Evolutionary conservation across 2,888 invertebrate species (phyloP).

Genomic region (Amaurobius ferox): DNA sequence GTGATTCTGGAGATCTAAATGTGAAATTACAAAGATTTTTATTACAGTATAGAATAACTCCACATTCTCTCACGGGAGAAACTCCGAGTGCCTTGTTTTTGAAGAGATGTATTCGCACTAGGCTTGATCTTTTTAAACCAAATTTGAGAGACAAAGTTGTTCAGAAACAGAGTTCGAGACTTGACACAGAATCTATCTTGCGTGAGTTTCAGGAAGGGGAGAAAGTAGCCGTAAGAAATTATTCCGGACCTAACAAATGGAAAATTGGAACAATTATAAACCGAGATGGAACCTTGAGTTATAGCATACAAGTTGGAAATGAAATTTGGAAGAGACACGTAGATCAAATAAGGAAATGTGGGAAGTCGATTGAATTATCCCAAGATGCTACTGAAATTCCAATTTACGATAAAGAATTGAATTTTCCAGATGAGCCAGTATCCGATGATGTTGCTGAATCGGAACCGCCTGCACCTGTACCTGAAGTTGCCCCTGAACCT

Average conservation of each 20-base stretch:
- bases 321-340: conserved; percentile 47
- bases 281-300: conserved; percentile 27
- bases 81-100: conserved; percentile 50
- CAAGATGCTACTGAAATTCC: conserved; percentile 45
- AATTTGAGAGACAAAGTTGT: conserved; percentile 38
- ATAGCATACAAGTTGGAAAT: conserved; percentile 34
- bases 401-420: conserved; percentile 49
- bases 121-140: conserved; percentile 42
- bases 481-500: too few species aligned
- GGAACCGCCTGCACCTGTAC: conserved; percentile 49
- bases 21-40: conserved; percentile 54
- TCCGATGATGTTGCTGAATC: conserved; percentile 49
- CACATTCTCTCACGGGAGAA: conserved; percentile 52
- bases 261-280: conserved; percentile 31
- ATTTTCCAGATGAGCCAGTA: conserved; percentile 48
- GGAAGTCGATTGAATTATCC: conserved; percentile 48
- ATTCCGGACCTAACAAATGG: conserved; percentile 53
- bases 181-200: conserved; percentile 50
- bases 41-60: conserved; percentile 53
- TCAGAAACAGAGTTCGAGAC: conserved; percentile 41
- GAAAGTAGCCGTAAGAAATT: conserved; percentile 47
- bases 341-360: conserved; percentile 44
- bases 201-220: conserved; percentile 50
- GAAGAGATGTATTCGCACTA: conserved; percentile 32
- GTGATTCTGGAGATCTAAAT: conserved; percentile 53